phyloP scores from a whole-genome alignment of 35 echinoderm and acorn worm genomes.

The Chiridota heheva region DNA sequence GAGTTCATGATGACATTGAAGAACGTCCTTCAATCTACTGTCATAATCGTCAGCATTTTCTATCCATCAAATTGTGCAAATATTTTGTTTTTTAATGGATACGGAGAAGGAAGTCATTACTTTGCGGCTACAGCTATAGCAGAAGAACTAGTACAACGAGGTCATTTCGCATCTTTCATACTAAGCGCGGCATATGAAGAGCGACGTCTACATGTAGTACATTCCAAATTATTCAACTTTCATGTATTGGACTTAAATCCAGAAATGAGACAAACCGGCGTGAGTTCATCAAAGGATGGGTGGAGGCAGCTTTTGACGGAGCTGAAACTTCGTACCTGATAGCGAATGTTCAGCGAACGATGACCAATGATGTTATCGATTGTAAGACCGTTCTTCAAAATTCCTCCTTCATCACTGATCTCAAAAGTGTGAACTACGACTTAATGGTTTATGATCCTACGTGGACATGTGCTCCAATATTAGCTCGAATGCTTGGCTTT shows the following conservation, averaged over 20 bases:
- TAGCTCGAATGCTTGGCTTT: not conserved
- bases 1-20: no score
- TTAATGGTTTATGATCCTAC: conserved; percentile 40
- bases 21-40: no score
- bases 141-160: conserved; percentile 45
- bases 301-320: not conserved
- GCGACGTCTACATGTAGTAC: conserved; percentile 18
- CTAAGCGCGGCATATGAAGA: conserved; percentile 34
- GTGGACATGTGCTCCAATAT: conserved; percentile 34
- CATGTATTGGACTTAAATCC: conserved; percentile 1
- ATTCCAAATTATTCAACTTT: conserved; percentile 56
- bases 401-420: not conserved
- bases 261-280: not conserved
- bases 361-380: no score
- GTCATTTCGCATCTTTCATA: conserved; percentile 48
- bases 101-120: conserved; percentile 64
- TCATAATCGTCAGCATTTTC: no score
- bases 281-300: not conserved
- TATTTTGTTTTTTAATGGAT: conserved; percentile 30
- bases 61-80: not conserved
- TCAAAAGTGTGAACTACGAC: conserved; percentile 24
- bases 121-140: conserved; percentile 24
- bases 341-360: no score
- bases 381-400: not conserved
- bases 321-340: not conserved